Evolutionary conservation across 2,797 vertebrate genomes (phyloP).

Genomic region (Lithobates sylvaticus): DNA sequence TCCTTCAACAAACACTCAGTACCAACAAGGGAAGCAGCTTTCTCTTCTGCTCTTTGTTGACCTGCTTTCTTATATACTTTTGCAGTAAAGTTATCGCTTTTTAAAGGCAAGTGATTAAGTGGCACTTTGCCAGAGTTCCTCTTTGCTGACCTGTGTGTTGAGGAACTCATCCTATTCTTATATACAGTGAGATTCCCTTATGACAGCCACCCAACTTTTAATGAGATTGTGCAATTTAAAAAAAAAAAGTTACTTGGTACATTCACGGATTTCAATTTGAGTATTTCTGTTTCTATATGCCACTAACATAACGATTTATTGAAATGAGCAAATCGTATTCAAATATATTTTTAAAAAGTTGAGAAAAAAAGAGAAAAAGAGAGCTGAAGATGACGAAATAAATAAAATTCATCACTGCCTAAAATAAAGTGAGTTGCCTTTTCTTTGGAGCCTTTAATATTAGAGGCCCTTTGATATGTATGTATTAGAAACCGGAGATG

Average conservation of each 20-base stretch:
- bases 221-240: neutral
- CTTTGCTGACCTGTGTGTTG: slow-evolving; percentile 44
- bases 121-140: slow-evolving; percentile 51
- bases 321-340: neutral
- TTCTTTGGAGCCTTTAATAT: neutral
- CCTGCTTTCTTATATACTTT: slow-evolving; percentile 62
- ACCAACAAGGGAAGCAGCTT: slow-evolving; percentile 60
- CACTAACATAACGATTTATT: neutral
- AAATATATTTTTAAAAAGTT: neutral
- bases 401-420: neutral
- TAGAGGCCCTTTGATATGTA: too few relatives aligned
- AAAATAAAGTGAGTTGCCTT: neutral
- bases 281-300: neutral
- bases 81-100: slow-evolving; percentile 59
- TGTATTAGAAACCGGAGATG: too few relatives aligned
- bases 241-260: neutral
- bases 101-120: slow-evolving; percentile 58
- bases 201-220: neutral
- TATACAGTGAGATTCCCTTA: slow-evolving; percentile 34
- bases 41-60: slow-evolving; percentile 62
- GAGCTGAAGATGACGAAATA: neutral
- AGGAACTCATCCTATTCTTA: slow-evolving; percentile 48
- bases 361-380: neutral
- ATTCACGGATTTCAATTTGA: neutral
- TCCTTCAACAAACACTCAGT: slow-evolving; percentile 63